These are phyloP conservation scores for Tupiocoris notatus DNA, from an alignment of 2,888 invertebrate species.

Conservation along the genomic window DNA sequence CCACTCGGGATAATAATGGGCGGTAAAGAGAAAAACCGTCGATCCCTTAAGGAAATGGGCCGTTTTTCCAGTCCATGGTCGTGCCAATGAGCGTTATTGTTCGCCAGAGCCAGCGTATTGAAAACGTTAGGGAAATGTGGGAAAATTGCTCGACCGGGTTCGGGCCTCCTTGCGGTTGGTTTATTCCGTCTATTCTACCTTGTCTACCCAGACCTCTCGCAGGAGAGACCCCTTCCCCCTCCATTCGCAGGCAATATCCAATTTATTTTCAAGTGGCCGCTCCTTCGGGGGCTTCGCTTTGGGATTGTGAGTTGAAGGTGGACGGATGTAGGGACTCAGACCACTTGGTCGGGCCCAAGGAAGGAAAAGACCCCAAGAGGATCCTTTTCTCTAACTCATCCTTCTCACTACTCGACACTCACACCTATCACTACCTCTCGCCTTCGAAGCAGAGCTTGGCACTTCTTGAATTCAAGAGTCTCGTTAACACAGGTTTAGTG, in stretches of 20 bases:
- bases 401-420: too few relatives aligned
- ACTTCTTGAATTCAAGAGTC: slow-evolving; percentile 23
- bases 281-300: not conserved
- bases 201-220: too few relatives aligned
- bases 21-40: not conserved
- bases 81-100: not conserved
- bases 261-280: slow-evolving; percentile 33
- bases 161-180: not conserved
- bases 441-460: too few relatives aligned
- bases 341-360: not conserved
- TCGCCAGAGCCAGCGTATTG: not conserved
- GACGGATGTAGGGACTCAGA: not conserved
- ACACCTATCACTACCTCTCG: too few relatives aligned
- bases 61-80: not conserved
- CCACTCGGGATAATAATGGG: not conserved
- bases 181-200: too few relatives aligned
- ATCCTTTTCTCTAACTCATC: not conserved
- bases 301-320: not conserved
- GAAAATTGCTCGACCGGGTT: not conserved
- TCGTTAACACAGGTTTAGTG: slow-evolving; percentile 31
- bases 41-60: not conserved
- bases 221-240: not conserved
- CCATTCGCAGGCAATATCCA: slow-evolving; percentile 24
- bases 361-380: not conserved
- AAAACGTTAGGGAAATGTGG: not conserved